Conservation (phyloP, 1,140 invertebrate genomes). For the Apocrypta bakeri region DNA sequence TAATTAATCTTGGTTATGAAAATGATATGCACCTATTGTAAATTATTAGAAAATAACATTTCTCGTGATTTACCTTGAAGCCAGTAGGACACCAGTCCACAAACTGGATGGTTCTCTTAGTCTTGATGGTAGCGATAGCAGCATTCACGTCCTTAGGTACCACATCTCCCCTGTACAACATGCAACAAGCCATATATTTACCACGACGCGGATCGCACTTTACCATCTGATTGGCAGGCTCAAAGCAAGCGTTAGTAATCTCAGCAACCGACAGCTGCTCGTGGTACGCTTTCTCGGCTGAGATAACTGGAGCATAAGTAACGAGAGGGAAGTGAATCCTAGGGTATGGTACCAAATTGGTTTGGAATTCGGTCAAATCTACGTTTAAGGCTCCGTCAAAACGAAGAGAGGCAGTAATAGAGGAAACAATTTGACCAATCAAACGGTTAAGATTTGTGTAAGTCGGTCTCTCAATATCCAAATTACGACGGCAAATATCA, state of each 20-base stretch:
- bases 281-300: slow-evolving; percentile 75
- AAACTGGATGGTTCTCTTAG: slow-evolving; percentile 79
- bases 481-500: slow-evolving; percentile 80
- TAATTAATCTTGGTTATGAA: slow-evolving; percentile 67
- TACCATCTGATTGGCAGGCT: slow-evolving; percentile 80
- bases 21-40: not conserved
- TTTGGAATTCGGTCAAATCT: slow-evolving; percentile 78
- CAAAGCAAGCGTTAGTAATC: slow-evolving; percentile 82
- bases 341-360: slow-evolving; percentile 78
- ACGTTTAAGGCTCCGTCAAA: slow-evolving; percentile 60
- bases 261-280: slow-evolving; percentile 77
- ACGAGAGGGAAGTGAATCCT: slow-evolving; percentile 79
- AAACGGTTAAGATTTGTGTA: slow-evolving; percentile 81
- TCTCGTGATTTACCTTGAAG: slow-evolving; percentile 72
- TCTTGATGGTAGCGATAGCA: slow-evolving; percentile 80
- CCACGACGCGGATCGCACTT: slow-evolving; percentile 81
- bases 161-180: slow-evolving; percentile 79
- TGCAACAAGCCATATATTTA: slow-evolving; percentile 84
- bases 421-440: slow-evolving; percentile 79
- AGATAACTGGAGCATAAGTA: slow-evolving; percentile 78
- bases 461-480: slow-evolving; percentile 78
- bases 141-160: slow-evolving; percentile 83
- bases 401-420: slow-evolving; percentile 78
- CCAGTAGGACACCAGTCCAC: slow-evolving; percentile 86
- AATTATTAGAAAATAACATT: slow-evolving; percentile 59